These are phyloP conservation scores for Leptobrachium leishanense DNA, from an alignment of 2,113 vertebrate genomes.

Conservation along the genomic window DNA sequence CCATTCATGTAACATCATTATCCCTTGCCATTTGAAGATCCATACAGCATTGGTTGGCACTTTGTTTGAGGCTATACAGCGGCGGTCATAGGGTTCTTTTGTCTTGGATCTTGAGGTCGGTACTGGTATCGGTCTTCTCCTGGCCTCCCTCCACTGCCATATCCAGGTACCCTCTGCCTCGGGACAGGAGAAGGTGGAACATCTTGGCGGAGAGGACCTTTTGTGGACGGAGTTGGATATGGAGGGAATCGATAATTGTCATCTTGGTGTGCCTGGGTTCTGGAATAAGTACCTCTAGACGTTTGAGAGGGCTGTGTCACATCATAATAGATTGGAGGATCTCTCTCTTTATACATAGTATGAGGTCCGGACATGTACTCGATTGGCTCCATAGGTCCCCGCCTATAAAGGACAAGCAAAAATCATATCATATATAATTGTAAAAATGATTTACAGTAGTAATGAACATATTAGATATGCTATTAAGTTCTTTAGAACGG, in stretches of 20 bases:
- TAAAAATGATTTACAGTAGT: too few relatives aligned
- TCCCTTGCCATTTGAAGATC: not conserved
- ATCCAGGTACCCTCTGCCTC: constrained; percentile 74
- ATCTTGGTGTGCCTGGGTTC: constrained; percentile 54
- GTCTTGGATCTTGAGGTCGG: constrained; percentile 73
- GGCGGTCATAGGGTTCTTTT: constrained; percentile 86
- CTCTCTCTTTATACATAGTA: constrained; percentile 73
- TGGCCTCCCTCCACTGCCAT: constrained; percentile 67
- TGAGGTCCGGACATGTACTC: constrained; percentile 79
- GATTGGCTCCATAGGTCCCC: constrained; percentile 74
- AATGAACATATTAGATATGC: too few relatives aligned
- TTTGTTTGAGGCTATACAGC: constrained; percentile 70
- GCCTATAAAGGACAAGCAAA: constrained; percentile 65
- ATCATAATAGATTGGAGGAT: constrained; percentile 73
- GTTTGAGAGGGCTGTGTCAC: constrained; percentile 66
- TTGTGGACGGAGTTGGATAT: constrained; percentile 74
- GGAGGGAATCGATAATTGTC: constrained; percentile 77
- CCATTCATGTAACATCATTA: not conserved
- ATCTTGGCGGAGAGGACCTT: constrained; percentile 89
- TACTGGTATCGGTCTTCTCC: constrained; percentile 71
- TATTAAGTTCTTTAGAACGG: too few relatives aligned
- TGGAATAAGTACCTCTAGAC: constrained; percentile 71
- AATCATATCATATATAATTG: too few relatives aligned
- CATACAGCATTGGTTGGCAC: not conserved
- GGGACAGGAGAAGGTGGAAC: constrained; percentile 90